Evolutionary conservation across 1,140 invertebrate species (phyloP), one percentile per base, ranked within the genome.

Genomic region (Helicoverpa armigera): DNA sequence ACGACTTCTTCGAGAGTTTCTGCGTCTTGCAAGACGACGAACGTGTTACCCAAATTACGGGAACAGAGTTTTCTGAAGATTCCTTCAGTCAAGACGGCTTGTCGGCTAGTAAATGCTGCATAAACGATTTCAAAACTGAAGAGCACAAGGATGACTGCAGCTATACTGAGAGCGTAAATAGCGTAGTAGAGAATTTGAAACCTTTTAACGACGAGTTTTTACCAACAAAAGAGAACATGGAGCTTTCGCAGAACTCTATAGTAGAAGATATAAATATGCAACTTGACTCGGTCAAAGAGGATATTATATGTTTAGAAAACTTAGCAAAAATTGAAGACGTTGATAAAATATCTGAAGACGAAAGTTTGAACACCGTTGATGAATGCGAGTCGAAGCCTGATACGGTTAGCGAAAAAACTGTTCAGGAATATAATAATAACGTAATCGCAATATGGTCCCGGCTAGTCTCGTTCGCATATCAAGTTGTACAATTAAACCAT

Each of bases 381-480:
- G 56, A 78, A 2, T 54, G 29, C 29, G 63, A 83, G 4, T 29
- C 43, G 18, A 61, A 70, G 4, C 7, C 80, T 16, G 14, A 10
- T 31, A 31, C 3, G 29, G 35, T 56, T 12, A 48, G 35, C 31
- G 23, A 65, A 12, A 75, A 67, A 72, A 31, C 14, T 61, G 11
- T 18, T 76, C 58, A 82, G 35, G 76, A 88, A 14, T 73, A 73
- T 29, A 85, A 89, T 12, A 89, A 86, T 18, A 84, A 84, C 78
- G 58, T 90, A 5, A 79, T 86, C 16, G 78, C 80, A 11, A 78
- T 90, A 10, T 94, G 93, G 93, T 87, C 89, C 0, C 88, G 87
- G 73, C 78, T 94, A 43, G 93, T 94, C 11, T 85, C 86, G 35
- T 92, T 93, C 76, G 90, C 93, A 14, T 91, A 93, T 77, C 89